Evolutionary conservation across 2,113 vertebrate genomes (phyloP).

Genomic region (Helogale parvula): DNA sequence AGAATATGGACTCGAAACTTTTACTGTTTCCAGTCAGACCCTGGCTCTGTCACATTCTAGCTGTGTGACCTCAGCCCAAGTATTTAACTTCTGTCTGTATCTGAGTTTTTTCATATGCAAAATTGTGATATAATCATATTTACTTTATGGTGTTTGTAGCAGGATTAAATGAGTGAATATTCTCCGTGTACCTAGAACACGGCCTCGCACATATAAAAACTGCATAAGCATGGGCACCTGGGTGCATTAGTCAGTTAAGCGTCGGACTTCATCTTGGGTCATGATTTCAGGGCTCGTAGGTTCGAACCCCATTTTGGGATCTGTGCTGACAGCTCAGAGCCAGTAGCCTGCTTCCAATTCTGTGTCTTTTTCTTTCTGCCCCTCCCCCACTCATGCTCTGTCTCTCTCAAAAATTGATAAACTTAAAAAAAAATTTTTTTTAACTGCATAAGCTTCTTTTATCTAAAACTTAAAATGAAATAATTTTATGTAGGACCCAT

Average conservation of each 20-base stretch:
- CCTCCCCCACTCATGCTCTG: too few species aligned
- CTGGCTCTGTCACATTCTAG: neutral
- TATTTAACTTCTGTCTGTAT: neutral
- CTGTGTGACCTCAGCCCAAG: neutral
- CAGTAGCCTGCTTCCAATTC: too few species aligned
- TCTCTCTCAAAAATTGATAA: too few species aligned
- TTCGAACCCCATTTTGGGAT: too few species aligned
- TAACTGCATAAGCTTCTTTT: neutral
- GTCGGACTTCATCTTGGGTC: too few species aligned
- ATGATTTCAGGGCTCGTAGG: too few species aligned
- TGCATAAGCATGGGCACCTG: too few species aligned
- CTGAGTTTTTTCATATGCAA: neutral
- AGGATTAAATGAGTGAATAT: neutral
- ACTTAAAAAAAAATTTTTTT: too few species aligned
- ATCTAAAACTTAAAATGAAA: slow-evolving; percentile 9
- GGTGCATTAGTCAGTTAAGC: too few species aligned
- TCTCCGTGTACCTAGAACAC: neutral
- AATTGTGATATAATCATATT: neutral
- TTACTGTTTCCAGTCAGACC: neutral
- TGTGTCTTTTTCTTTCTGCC: too few species aligned
- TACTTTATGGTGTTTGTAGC: neutral
- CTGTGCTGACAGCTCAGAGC: too few species aligned
- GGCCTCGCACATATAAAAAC: neutral
- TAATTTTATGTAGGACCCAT: neutral
- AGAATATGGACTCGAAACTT: neutral